Evolutionary conservation across 1,140 invertebrate genomes (phyloP), one percentile per base, ranked within the genome.

Genomic region (Ectropis grisescens): DNA sequence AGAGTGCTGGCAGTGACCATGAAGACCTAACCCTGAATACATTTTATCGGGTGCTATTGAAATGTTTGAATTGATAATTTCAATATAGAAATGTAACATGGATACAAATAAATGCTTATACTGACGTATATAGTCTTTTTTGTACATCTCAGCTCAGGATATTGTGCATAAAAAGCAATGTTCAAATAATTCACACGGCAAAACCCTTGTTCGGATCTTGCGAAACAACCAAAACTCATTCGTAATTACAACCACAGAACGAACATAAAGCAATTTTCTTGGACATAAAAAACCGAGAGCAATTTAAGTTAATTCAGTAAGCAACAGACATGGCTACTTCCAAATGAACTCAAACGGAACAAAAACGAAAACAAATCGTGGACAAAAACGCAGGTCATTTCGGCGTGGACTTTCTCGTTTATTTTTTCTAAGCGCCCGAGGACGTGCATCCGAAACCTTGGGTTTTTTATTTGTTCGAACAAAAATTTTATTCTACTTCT

Each of bases 251-350:
- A 19, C 3, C 16, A 56, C 58, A 59, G 65, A 66, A 59, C 42
- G 40, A 64, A 51, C 47, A 62, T 38, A 49, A 62, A 60, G 48
- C 37, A 59, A 64, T 62, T 47, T 48, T 59, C 51, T 59, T 45
- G 29, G 56, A 59, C 37, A 65, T 55, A 78, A 78, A 75, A 71
- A 71, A n/a, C 49, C 46, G 47, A 70, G 65, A 56, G 60, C 61
- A 76, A 76, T 78, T 74, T 72, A 71, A 80, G 66, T 74, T 74
- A 78, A 81, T 78, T 76, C 72, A 74, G 72, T 81, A 67, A 79
- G 67, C 68, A 76, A 60, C 62, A 61, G 65, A 71, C 69, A 70
- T 70, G 62, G 76, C 74, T 81, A 76, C 72, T 79, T 76, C 69
- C 61, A 81, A 81, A 79, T 81, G 72, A 78, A 76, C 69, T 72